Base-by-base conservation (phyloP, 2,888 invertebrate genomes). In the Thereva nobilitata region DNA sequence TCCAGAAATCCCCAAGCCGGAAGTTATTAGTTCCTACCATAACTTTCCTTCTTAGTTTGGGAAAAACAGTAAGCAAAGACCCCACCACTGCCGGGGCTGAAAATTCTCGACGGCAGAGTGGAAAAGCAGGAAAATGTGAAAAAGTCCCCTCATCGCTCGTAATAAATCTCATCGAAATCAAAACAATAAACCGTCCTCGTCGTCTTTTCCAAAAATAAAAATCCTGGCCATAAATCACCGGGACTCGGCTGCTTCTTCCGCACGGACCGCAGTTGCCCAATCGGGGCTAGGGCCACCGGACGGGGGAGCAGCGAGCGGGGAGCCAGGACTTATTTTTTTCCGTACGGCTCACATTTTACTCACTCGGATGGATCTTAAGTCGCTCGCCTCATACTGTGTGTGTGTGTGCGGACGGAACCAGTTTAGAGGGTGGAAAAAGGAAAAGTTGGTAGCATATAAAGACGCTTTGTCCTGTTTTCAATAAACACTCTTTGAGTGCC, bases 141-240 rank as follows among this genome's bases (percentile, higher is more conserved):
- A 64, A 57, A 53, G 65, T 50, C 47, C 53, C 57, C 47, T 49
- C 44, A 59, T 61, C 61, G 61, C 50, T 50, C 40, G 61, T 50
- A 66, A 68, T 68, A 68, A 68, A 68, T 68, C 68, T 68, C 66
- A 66, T 68, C 56, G 56, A 55, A 68, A 68, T 68, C 68, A 68
- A 68, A 68, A 68, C 68, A 68, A 68, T 68, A 66, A 66, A 66
- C 56, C 68, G 68, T 68, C 68, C 54, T 66, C 59, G 50, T 53
- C 61, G 50, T 61, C 61, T 61, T 61, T 64, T 49, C 68, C 54
- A 66, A 66, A 63, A 68, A 57, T 57, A 59, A 68, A 66, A 65
- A 68, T 66, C 66, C 57, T 57, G 37, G 38, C 57, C 41, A 66
- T 66, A 66, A 66, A 66, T 66, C 66, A 57, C 66, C 57, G 38